Evolutionary conservation across 2,888 invertebrate genomes (phyloP).

Genomic region (Lycophotia porphyrea): DNA sequence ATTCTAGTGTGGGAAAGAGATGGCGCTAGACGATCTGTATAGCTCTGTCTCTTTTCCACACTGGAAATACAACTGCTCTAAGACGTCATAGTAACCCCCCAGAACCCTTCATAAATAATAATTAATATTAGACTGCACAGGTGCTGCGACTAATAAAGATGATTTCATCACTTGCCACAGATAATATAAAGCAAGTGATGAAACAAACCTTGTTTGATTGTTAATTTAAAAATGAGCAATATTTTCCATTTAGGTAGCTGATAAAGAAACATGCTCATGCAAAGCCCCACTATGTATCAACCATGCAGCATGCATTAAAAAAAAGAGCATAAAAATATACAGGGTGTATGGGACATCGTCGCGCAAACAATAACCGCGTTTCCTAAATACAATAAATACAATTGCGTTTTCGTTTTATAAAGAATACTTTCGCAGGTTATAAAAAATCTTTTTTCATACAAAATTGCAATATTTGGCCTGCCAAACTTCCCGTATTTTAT

Average conservation of each 20-base stretch:
- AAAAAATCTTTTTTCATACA: neutral
- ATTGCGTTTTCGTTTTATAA: too few species aligned
- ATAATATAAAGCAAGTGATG: neutral
- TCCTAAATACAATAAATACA: too few species aligned
- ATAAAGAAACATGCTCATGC: constrained; percentile 5
- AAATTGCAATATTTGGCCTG: neutral
- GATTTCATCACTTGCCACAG: constrained; percentile 1
- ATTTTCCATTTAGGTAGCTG: neutral
- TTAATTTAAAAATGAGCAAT: neutral
- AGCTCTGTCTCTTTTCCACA: too few species aligned
- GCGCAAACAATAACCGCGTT: neutral
- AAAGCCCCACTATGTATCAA: neutral
- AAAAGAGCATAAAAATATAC: neutral
- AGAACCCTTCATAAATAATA: neutral
- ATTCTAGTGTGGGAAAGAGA: too few species aligned
- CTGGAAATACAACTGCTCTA: too few species aligned
- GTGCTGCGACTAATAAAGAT: neutral
- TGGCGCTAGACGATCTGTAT: too few species aligned
- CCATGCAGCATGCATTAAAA: constrained; percentile 1
- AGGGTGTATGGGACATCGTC: neutral
- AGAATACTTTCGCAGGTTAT: neutral
- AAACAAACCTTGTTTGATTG: neutral
- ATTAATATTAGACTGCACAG: neutral
- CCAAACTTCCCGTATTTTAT: neutral
- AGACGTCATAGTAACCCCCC: too few species aligned